Evolutionary conservation across 1,140 invertebrate species (phyloP).

Genomic region (Euwallacea fornicatus): DNA sequence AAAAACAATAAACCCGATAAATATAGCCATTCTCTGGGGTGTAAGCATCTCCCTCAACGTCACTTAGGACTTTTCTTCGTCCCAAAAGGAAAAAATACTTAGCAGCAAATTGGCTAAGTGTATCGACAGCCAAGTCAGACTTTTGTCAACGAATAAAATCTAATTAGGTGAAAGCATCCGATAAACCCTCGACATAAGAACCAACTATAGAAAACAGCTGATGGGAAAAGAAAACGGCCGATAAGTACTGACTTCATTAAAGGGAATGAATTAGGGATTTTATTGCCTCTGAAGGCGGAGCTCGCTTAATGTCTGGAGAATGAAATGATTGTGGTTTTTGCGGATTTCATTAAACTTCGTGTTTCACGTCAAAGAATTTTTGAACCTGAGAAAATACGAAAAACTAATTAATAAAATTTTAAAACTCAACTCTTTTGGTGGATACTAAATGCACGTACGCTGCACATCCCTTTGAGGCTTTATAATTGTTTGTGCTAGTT

Average conservation of each 20-base stretch:
- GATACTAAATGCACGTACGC: too few species aligned
- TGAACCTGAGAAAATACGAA: too few species aligned
- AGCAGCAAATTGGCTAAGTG: background rate
- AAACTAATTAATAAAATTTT: too few species aligned
- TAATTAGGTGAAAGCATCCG: slow-evolving; percentile 29
- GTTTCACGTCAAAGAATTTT: background rate
- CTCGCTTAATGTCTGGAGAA: slow-evolving; percentile 15
- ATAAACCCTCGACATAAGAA: slow-evolving; percentile 17
- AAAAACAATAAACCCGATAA: too few species aligned
- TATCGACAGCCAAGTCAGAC: slow-evolving; percentile 2
- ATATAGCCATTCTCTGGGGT: too few species aligned
- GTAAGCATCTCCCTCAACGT: too few species aligned
- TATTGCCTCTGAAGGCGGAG: slow-evolving; percentile 10
- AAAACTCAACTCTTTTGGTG: too few species aligned
- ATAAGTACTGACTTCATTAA: slow-evolving; percentile 28
- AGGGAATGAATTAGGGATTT: slow-evolving; percentile 23
- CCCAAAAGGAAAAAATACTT: background rate
- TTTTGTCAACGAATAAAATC: slow-evolving; percentile 23
- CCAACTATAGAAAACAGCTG: slow-evolving; percentile 26
- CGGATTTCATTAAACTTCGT: slow-evolving; percentile 8
- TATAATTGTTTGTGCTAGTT: too few species aligned
- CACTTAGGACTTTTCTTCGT: too few species aligned
- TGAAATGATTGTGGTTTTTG: slow-evolving; percentile 4
- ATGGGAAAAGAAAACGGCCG: slow-evolving; percentile 20
- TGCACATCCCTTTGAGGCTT: too few species aligned